A percentile compares a stretch with the other conserved stretches of the same genome.
These are phyloP conservation scores for Petrosia ficiformis DNA, from an alignment of 37 sponge, comb jelly and placozoan genomes.

Conservation along the genomic window DNA sequence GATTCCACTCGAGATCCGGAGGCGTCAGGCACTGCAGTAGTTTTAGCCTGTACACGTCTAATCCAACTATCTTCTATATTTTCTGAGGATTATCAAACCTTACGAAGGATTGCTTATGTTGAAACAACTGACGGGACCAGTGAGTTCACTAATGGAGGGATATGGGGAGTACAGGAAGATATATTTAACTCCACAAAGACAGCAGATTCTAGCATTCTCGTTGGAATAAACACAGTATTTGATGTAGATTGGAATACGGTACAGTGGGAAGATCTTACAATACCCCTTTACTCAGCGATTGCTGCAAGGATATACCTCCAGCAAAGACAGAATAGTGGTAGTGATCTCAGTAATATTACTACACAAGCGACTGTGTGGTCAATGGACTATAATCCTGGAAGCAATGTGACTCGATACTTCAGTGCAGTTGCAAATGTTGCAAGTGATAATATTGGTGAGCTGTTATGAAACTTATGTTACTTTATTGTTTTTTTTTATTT, in stretches of 20 bases:
- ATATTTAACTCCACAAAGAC: neutral
- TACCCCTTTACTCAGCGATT: slow-evolving; percentile 18
- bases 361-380: neutral
- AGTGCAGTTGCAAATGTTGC: neutral
- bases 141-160: neutral
- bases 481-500: neutral
- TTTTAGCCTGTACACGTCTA: neutral
- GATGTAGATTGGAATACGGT: neutral
- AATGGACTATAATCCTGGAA: neutral
- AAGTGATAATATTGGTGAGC: neutral
- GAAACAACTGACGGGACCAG: neutral
- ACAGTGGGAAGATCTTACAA: neutral
- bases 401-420: neutral
- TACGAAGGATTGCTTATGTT: neutral
- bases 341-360: neutral
- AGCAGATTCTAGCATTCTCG: neutral
- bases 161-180: neutral
- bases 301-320: slow-evolving; percentile 11
- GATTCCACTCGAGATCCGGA: neutral
- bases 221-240: neutral
- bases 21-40: neutral
- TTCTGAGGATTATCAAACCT: neutral
- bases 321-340: neutral
- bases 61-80: neutral
- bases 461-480: neutral